Conservation (phyloP, 30 jellyfish, hydroid and myxozoan genomes). For the Chrysaora quinquecirrha region DNA sequence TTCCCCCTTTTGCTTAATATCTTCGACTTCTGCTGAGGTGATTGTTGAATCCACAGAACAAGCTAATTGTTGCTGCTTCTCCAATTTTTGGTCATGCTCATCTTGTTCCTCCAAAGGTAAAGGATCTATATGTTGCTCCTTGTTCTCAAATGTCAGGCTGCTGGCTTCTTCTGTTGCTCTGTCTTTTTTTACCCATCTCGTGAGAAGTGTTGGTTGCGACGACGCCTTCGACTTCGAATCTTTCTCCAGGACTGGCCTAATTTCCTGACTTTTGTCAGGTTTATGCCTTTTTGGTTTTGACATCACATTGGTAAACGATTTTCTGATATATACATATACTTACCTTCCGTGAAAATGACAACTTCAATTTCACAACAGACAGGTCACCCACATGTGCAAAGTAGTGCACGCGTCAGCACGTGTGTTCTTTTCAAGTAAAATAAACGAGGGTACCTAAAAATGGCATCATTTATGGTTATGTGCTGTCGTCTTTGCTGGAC, state of each 20-base stretch:
- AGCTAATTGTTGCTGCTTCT: not conserved
- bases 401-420: not conserved
- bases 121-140: not conserved
- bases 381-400: constrained; percentile 1
- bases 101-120: not conserved
- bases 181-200: not conserved
- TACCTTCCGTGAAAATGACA: not conserved
- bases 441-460: not conserved
- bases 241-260: not conserved
- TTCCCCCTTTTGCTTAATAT: not conserved
- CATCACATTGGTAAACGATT: not conserved
- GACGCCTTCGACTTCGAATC: not conserved
- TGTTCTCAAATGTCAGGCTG: not conserved
- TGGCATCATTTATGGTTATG: too few species aligned
- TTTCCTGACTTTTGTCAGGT: not conserved
- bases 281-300: not conserved
- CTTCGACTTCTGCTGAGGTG: not conserved
- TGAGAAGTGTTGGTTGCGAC: not conserved
- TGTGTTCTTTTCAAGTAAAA: not conserved
- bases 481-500: too few species aligned
- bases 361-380: not conserved
- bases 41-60: not conserved
- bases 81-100: not conserved
- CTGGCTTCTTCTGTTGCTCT: not conserved
- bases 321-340: not conserved